Base-by-base conservation (phyloP, 2,797 vertebrate species). In the Octomys mimax region DNA sequence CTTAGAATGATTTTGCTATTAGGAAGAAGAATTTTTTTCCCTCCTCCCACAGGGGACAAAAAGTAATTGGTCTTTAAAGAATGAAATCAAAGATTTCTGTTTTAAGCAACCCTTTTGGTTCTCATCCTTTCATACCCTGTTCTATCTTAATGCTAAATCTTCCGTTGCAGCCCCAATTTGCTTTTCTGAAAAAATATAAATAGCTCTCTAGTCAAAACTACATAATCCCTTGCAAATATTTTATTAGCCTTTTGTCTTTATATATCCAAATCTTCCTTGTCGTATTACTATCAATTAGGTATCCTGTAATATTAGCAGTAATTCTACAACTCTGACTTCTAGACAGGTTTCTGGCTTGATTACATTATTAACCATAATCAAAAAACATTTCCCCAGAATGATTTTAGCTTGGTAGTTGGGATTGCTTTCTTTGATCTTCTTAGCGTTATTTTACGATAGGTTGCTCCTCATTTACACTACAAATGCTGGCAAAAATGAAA, bases 341-440 rank as follows among this genome's bases (percentile, higher is more conserved):
- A 98, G 98, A 95, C 97, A 97, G 97, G 98, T 98, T 98, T 98
- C 98, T 98, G 96, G 94, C 98, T 99, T 99, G 98, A 99, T 99
- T 99, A 99, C 98, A 98, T 98, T 98, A 99, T 99, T 99, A 99
- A 97, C 97, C 98, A 98, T 98, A 99, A 99, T 99, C 98, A 99
- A 99, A 99, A 99, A 98, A 98, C 98, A 98, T 98, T 98, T 98
- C 97, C 97, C 96, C 94, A 98, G 98, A 98, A 98, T 98, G 98
- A 99, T 98, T 98, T 98, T 98, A 98, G 97, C 98, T 98, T 98
- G 97, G 98, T 98, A 98, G 98, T 98, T 98, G 97, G 98, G 97
- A 98, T 98, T 98, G 97, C 97, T 98, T 98, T 98, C 98, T 99
- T 99, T 99, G 98, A 99, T 99, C 98, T 98, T 97, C 97, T 97